These are phyloP conservation scores for Leptinotarsa undecemlineata DNA, from an alignment of 1,140 invertebrate genomes.

Conservation along the genomic window DNA sequence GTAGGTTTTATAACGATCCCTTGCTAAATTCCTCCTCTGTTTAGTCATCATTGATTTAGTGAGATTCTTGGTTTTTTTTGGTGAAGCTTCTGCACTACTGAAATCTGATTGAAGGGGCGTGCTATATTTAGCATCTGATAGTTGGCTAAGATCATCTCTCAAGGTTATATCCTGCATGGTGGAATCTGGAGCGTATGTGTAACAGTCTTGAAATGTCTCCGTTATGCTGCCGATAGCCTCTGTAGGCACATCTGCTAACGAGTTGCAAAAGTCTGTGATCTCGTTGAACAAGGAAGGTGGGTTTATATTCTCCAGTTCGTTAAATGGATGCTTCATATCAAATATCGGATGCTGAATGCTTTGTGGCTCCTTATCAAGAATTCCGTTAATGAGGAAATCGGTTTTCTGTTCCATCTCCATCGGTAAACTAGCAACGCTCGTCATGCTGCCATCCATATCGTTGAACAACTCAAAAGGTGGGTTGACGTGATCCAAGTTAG, in stretches of 20 bases:
- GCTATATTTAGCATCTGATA: constrained; percentile 53
- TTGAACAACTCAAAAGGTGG: constrained; percentile 82
- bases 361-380: constrained; percentile 27
- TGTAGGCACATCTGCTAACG: constrained; percentile 62
- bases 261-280: constrained; percentile 65
- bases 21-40: constrained; percentile 70
- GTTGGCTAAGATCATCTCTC: constrained; percentile 43
- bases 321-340: constrained; percentile 59
- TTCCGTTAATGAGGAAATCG: constrained; percentile 44
- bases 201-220: constrained; percentile 58
- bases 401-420: constrained; percentile 66
- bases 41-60: constrained; percentile 70
- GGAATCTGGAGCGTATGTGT: constrained; percentile 55
- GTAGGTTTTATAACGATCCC: constrained; percentile 79
- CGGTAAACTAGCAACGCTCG: constrained; percentile 81
- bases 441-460: constrained; percentile 79
- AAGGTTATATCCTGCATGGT: constrained; percentile 25
- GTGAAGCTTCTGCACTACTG: constrained; percentile 73
- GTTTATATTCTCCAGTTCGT: constrained; percentile 67
- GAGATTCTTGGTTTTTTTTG: constrained; percentile 59
- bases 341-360: constrained; percentile 52
- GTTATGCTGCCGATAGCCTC: constrained; percentile 64
- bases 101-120: constrained; percentile 62
- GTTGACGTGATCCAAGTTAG: constrained; percentile 77
- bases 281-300: constrained; percentile 67